Base-by-base conservation (phyloP, 2,113 vertebrate genomes). In the Oryzias melastigma region DNA sequence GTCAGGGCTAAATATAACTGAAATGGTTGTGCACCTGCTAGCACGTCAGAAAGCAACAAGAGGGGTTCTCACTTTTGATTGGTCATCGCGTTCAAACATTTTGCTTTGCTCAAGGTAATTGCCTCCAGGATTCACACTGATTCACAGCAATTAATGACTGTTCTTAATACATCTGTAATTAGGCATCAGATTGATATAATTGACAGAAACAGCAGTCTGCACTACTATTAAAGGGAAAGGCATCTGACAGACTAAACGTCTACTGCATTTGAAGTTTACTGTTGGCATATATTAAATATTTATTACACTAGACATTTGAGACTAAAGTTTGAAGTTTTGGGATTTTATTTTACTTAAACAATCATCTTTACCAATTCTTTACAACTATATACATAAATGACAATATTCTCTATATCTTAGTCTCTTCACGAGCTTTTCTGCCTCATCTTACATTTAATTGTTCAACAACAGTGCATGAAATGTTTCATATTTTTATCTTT, bases 81-180 rank as follows among this genome's bases (percentile, higher is more conserved):
- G 48, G 65, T 73, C 42, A 53, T 67, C 70, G 62, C 68, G 29
- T 68, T 75, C 65, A 58, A 68, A 65, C 63, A 64, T 73, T 78
- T 19, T 18, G 75, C 69, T 71, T 69, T 58, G 58, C 72, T 82
- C 65, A 71, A 84, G 81, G 78, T 82, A 86, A 92, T 89, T 87
- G 86, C 80, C 74, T 80, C 76, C 52, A 79, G 64, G 77, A 87
- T 80, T 80, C 64, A 70, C 43, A 73, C 83, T 85, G 83, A 85
- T 87, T 73, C 80, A 73, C 70, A 68, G 73, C 73, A 27, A 60
- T 75, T 81, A 74, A 85, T 84, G 84, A 81, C 74, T 80, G 71
- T 35, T 60, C 55, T 74, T 86, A 82, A 85, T 90, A 78, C 54
- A 58, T 29, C 27, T 54, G 66, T 86, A 90, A 90, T 91, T 84